These are phyloP conservation scores for Ciona savignyi DNA, from an alignment of 23 tunicate species.

Conservation along the genomic window DNA sequence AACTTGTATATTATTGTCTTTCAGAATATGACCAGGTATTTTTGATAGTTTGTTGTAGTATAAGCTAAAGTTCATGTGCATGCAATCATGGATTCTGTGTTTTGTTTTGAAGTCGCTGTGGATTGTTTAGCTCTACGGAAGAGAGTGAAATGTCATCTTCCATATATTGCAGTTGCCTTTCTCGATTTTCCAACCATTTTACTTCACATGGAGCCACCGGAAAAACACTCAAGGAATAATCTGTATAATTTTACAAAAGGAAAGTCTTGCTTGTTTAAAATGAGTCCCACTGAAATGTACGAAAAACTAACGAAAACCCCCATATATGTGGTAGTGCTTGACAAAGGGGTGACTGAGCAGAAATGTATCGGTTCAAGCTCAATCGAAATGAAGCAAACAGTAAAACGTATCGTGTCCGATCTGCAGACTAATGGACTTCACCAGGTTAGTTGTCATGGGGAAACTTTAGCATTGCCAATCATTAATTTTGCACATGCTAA, in stretches of 20 bases:
- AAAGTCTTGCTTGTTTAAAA: slow-evolving; percentile 72
- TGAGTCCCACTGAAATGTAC: slow-evolving; percentile 41
- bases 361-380: slow-evolving; percentile 38
- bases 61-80: too few relatives aligned
- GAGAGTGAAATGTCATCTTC: slow-evolving; percentile 16
- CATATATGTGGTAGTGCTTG: slow-evolving; percentile 35
- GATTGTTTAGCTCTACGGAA: slow-evolving; percentile 23
- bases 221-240: slow-evolving; percentile 12
- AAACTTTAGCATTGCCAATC: not conserved
- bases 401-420: slow-evolving; percentile 26
- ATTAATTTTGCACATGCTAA: slow-evolving; percentile 29
- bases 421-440: slow-evolving; percentile 43
- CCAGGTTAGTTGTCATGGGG: slow-evolving; percentile 26
- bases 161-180: slow-evolving; percentile 38
- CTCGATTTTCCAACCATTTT: slow-evolving; percentile 58
- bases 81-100: slow-evolving; percentile 51
- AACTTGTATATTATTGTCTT: too few relatives aligned
- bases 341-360: slow-evolving; percentile 13
- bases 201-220: slow-evolving; percentile 7
- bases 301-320: slow-evolving; percentile 29
- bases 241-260: slow-evolving; percentile 35
- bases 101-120: slow-evolving; percentile 70
- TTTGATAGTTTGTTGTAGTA: too few relatives aligned
- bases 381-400: slow-evolving; percentile 9
- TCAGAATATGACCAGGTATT: too few relatives aligned